Base-by-base conservation (phyloP, 2,113 vertebrate genomes). In the Panthera uncia region DNA sequence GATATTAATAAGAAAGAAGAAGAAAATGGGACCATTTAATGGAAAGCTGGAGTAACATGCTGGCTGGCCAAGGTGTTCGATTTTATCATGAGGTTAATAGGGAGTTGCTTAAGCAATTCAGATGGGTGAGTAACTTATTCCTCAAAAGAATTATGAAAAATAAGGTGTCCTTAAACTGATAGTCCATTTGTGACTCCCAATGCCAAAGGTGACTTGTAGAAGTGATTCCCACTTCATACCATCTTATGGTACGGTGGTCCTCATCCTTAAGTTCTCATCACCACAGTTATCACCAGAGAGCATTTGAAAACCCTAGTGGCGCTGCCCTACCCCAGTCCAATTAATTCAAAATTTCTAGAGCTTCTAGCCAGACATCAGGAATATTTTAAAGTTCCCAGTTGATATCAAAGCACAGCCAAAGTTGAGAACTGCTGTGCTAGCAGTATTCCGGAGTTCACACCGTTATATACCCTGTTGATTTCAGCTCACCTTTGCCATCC, bases 91-190 rank as follows among this genome's bases (percentile, higher is more conserved):
- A 91, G 25, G 29, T 69, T 80, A 68, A 45, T 23, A 85, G 23
- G 52, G 27, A 92, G 27, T 18, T 86, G 38, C 13, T 89, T 19
- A 85, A 82, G 79, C 29, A 78, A 23, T 89, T 97, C 68, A 95
- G 66, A 69, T 80, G 23, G 18, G 19, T 80, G 5, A 68, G 5
- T 45, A 80, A 83, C 27, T 95, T 96, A 85, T 36, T 95, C 23
- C 36, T 93, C 11, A 93, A 91, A 89, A 91, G n/a, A 91, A n/a
- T 86, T 78, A 89, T 92, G 50, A 81, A 96, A 88, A 90, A 50
- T 79, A 68, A 92, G 31, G 6, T 91, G 6, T 74, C 55, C 38
- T 80, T 93, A 91, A n/a, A 84, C 52, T 65, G 48, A 55, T 16
- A 61, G 38, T 76, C 38, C 10, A 23, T 31, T 68, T 96, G 41